Percentiles rank a stretch among this genome's conserved stretches.
phyloP scores from a whole-genome alignment of 2,113 vertebrate species.

The Syngnathus floridae region DNA sequence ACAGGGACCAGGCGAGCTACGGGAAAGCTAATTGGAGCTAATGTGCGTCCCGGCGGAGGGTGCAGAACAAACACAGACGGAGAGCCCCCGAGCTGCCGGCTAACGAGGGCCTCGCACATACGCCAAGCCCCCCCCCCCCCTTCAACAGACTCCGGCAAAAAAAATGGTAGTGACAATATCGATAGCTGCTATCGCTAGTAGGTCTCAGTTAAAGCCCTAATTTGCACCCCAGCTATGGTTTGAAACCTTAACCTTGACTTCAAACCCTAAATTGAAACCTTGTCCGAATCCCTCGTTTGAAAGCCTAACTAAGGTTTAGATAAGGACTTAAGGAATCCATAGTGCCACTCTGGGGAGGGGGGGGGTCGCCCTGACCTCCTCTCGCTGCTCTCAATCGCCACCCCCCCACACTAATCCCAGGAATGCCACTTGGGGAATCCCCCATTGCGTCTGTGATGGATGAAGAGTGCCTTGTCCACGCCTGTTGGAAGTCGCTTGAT shows the following conservation, averaged over 20 bases:
- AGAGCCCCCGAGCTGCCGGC: slow-evolving; percentile 57
- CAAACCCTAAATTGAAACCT: background rate
- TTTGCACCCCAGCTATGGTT: background rate
- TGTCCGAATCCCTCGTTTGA: background rate
- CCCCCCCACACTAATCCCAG: slow-evolving; percentile 31
- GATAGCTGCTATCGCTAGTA: no score
- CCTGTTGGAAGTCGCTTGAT: slow-evolving; percentile 59
- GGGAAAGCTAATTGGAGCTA: slow-evolving; percentile 67
- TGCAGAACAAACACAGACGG: slow-evolving; percentile 64
- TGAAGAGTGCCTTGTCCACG: slow-evolving; percentile 25
- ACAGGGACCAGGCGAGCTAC: slow-evolving; percentile 31
- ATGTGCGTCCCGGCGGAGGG: slow-evolving; percentile 60
- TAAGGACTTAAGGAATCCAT: background rate
- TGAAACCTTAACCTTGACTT: background rate
- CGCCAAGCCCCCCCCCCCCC: background rate
- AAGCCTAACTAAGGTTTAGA: background rate
- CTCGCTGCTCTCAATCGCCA: slow-evolving; percentile 25
- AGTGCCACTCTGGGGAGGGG: background rate
- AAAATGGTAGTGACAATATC: background rate
- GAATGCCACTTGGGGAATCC: slow-evolving; percentile 35
- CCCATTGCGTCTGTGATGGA: slow-evolving; percentile 31
- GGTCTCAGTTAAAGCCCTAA: background rate
- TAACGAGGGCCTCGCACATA: slow-evolving; percentile 22
- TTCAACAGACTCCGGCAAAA: slow-evolving; percentile 17
- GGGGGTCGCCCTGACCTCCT: slow-evolving; percentile 6